Evolutionary conservation across 2,113 vertebrate genomes (phyloP).

Genomic region (Ranitomeya imitator): DNA sequence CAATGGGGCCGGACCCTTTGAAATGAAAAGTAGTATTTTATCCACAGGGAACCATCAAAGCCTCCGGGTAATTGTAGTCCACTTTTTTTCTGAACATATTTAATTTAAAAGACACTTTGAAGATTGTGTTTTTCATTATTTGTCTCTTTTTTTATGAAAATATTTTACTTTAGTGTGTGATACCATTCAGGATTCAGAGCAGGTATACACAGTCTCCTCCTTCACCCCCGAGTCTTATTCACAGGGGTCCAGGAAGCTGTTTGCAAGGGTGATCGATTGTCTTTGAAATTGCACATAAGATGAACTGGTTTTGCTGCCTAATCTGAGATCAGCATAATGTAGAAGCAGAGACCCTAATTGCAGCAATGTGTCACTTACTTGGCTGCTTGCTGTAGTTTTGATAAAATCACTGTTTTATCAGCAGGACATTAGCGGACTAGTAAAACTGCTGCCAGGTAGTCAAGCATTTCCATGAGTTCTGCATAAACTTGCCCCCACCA

Average conservation of each 20-base stretch:
- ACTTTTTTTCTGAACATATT: background rate
- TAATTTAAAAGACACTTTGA: constrained; percentile 2
- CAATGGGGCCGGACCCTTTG: constrained; percentile 16
- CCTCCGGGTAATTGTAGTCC: constrained; percentile 25
- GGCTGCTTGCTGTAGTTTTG: too few species aligned
- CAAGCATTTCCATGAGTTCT: too few species aligned
- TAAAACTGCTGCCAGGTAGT: too few species aligned
- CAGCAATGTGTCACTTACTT: too few species aligned
- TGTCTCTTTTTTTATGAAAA: background rate
- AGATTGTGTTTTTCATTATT: background rate
- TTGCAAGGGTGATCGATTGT: background rate
- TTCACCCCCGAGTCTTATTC: background rate
- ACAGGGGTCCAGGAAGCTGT: background rate
- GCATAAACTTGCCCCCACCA: too few species aligned
- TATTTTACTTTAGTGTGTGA: background rate
- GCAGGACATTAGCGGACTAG: too few species aligned
- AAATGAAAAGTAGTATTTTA: constrained; percentile 8
- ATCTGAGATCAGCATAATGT: too few species aligned
- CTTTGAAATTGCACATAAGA: background rate
- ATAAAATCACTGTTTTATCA: too few species aligned
- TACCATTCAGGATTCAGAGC: background rate
- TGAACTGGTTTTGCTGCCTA: too few species aligned
- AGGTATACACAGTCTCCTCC: background rate
- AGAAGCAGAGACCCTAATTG: too few species aligned
- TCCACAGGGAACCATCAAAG: constrained; percentile 26